Evolutionary conservation across 2,888 invertebrate genomes (phyloP).

Genomic region (Perdita meconis): DNA sequence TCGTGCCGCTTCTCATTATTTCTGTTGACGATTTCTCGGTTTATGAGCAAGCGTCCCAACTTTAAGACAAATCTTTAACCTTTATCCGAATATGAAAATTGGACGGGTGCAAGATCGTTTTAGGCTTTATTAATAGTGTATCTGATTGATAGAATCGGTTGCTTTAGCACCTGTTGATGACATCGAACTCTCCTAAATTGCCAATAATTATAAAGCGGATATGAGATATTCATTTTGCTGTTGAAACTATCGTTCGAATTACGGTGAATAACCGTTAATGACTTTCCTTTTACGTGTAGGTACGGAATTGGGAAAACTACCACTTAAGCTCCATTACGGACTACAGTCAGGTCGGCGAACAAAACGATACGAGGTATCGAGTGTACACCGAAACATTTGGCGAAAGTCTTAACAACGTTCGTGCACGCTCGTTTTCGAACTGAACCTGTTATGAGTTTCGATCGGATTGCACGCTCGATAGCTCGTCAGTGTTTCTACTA

Average conservation of each 20-base stretch:
- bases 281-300: constrained; percentile 25
- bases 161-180: neutral
- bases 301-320: constrained; percentile 32
- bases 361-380: constrained; percentile 21
- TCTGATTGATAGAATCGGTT: neutral
- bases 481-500: constrained; percentile 22
- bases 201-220: constrained; percentile 19
- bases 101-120: too few relatives aligned
- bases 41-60: neutral
- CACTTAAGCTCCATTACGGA: constrained; percentile 41
- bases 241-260: neutral
- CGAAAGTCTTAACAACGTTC: constrained; percentile 39
- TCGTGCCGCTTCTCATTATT: neutral
- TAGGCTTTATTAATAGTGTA: neutral
- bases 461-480: constrained; percentile 19
- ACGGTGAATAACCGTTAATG: constrained; percentile 27
- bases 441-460: constrained; percentile 32
- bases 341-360: constrained; percentile 1
- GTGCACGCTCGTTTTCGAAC: constrained; percentile 28
- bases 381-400: constrained; percentile 9
- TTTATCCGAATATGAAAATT: too few relatives aligned
- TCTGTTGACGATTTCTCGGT: neutral
- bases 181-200: constrained; percentile 12
- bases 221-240: constrained; percentile 28
- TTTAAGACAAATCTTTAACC: neutral